These are phyloP conservation scores for Melanotaenia trifasciata DNA, from an alignment of 2,797 vertebrate species.

Conservation along the genomic window DNA sequence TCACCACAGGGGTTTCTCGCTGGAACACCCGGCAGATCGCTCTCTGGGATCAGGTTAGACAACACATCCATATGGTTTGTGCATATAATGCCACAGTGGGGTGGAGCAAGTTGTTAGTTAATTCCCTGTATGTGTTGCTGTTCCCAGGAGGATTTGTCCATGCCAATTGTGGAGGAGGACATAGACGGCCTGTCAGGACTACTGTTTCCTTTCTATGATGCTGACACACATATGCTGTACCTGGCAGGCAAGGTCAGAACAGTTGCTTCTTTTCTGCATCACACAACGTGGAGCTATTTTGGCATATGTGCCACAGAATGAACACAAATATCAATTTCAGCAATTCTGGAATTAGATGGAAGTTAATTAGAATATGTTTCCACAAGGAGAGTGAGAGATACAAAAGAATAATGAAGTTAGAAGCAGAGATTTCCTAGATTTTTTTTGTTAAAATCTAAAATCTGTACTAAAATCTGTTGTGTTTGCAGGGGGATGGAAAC, in stretches of 20 bases:
- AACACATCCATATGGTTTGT: conserved; percentile 31
- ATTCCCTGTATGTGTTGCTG: conserved; percentile 31
- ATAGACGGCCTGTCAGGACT: conserved; percentile 97
- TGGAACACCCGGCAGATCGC: conserved; percentile 99
- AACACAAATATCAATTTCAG: not conserved
- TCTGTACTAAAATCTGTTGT: conserved; percentile 10
- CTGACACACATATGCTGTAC: conserved; percentile 98
- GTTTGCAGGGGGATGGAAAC: conserved; percentile 93
- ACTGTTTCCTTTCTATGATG: conserved; percentile 96
- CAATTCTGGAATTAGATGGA: not conserved
- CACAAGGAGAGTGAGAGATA: not conserved
- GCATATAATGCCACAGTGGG: conserved; percentile 24
- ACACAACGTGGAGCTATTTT: not conserved
- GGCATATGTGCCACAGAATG: not conserved
- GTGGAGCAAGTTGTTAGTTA: conserved; percentile 23
- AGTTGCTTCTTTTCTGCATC: not conserved
- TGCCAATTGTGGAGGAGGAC: conserved; percentile 95
- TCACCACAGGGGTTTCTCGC: conserved; percentile 95
- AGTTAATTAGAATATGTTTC: not conserved
- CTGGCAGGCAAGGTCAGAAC: conserved; percentile 93
- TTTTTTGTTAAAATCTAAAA: not conserved
- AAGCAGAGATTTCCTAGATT: not conserved
- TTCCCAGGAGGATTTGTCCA: conserved; percentile 92
- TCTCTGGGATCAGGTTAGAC: conserved; percentile 97
- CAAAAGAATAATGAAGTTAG: not conserved